Base-by-base conservation (phyloP, 2,113 vertebrate species). In the Marcusenius ussheri region DNA sequence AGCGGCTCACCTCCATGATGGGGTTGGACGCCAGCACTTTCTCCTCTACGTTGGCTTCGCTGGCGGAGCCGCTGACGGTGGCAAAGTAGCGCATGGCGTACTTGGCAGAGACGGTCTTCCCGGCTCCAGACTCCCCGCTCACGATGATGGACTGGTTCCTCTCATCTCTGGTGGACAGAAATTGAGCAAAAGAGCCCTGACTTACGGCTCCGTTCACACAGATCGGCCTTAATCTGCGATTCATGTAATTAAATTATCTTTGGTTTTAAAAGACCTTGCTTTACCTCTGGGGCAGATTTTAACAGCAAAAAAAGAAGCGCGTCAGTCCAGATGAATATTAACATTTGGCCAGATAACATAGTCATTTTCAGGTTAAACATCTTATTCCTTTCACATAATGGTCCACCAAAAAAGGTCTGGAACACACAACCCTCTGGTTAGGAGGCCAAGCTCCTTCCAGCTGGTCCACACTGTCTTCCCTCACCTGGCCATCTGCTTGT, bases 31-130 rank as follows among this genome's bases (percentile, higher is more conserved):
- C 98, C 92, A 99, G 93, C 56, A 99, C 98, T 88, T 96, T 97
- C 87, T 99, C 97, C 91, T 99, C 98, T 1, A 99, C 96, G 0
- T 95, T 97, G 92, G 97, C 93, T 92, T 99, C 97, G 1, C 94
- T 96, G 62, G 97, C 96, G 66, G 97, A 97, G 17, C 97, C 97
- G 87, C 98, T 99, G 89, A 99, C 98, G 0, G 97, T 99, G 50
- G 98, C 98, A 66, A 99, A 99, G 93, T 99, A 99, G 31, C 98
- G 96, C 98, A 99, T 99, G 27, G 97, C 96, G 6, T 98, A 99
- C 93, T 99, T 99, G 1, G 98, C 98, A 15, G 98, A 99, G 31
- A 99, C 98, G 0, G 98, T 99, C 95, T 99, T 99, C 0, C 98
- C 98, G 2, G 98, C 98, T 19, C 98, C 98, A 5, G 98, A 99